Conservation (phyloP, 2,888 invertebrate species). For the Phania funesta region DNA sequence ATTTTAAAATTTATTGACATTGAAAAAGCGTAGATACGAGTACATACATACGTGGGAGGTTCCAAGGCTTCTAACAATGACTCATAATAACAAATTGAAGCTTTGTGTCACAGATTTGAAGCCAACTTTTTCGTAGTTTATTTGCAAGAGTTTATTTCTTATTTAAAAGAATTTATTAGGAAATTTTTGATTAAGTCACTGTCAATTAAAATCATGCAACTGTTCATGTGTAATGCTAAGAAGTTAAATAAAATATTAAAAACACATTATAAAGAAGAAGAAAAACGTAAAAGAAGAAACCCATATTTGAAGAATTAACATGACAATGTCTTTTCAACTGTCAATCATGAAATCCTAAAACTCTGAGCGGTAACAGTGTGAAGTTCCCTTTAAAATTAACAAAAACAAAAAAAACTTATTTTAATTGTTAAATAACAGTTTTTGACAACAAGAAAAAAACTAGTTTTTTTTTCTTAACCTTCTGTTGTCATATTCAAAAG, state of each 20-base stretch:
- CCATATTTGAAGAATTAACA: constrained; percentile 32
- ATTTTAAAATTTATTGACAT: constrained; percentile 8
- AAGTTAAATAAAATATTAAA: constrained; percentile 36
- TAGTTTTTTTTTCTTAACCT: constrained; percentile 47
- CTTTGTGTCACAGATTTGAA: background rate
- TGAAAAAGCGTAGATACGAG: background rate
- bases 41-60: background rate
- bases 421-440: constrained; percentile 43
- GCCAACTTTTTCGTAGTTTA: background rate
- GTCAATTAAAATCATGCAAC: constrained; percentile 76
- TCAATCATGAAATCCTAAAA: constrained; percentile 58
- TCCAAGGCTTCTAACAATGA: background rate
- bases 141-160: background rate
- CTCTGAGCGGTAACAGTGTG: constrained; percentile 4
- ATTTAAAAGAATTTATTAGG: background rate
- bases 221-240: constrained; percentile 69
- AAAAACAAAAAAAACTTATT: constrained; percentile 14
- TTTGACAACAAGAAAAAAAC: constrained; percentile 14
- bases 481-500: constrained; percentile 31
- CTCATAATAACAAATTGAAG: background rate
- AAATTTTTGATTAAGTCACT: constrained; percentile 34
- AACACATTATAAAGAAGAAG: background rate
- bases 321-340: constrained; percentile 57
- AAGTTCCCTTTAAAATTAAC: background rate
- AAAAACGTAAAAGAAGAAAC: background rate